Base-by-base conservation (phyloP, 2,797 vertebrate species). In the Alcedo atthis region DNA sequence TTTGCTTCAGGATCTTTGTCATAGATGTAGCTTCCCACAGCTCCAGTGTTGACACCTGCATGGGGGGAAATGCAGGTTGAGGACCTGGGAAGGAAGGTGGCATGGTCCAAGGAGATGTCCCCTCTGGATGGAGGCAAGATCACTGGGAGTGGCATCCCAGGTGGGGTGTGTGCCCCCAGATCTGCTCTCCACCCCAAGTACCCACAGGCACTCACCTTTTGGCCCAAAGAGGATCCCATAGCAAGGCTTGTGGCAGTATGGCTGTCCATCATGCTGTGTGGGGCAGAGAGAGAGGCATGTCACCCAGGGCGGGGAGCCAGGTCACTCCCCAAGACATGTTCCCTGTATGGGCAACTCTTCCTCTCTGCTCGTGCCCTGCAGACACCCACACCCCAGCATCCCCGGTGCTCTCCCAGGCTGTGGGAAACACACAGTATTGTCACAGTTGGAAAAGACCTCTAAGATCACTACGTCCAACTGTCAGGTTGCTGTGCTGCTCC, bases 1-100 rank as follows among this genome's bases (percentile, higher is more conserved):
- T 98, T 98, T 1, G 97, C 97, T 91, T 98, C 99, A 0, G 98
- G 98, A 92, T 99, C 98, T 98, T 98, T 98, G 80, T 99, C 99
- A 1, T 99, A 99, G 98, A 99, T 98, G 98, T 99, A 99, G 97
- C 99, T 99, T 93, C 99, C 99, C 85, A 99, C 99, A 1, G 98
- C 99, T 28, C 99, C 99, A 0, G 99, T 99, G 96, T 99, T 99
- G 95, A 99, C 99, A 5, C 99, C 99, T 99, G 97, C 48, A 93
- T 12, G 1, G 42, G 54, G 12, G 68, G 32, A 55, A 42, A 37
- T 11, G 25, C 16, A 40, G 30, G 28, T 28, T 79, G 53, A 89
- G 33, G 30, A 61, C 7, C 8, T 0, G 0, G 17, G 43, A 0
- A 1, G 33, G 53, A 63, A 49, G 49, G 45, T 8, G 51, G 22